Conservation (phyloP, 1,140 invertebrate species). For the Helicoverpa armigera region DNA sequence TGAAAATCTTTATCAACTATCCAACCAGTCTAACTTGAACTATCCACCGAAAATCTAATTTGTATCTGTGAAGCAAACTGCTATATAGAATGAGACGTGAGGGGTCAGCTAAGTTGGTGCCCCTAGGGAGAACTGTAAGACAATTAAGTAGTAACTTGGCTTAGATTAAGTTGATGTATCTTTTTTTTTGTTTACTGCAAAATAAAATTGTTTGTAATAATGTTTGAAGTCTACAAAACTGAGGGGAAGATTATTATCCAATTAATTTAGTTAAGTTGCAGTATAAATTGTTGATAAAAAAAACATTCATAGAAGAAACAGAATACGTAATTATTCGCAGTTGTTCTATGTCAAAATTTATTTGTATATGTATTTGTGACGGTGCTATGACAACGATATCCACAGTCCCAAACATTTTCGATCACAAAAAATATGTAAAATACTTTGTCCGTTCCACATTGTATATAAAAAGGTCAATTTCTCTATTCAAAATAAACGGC, state of each 20-base stretch:
- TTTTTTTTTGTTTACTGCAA: neutral
- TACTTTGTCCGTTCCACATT: neutral
- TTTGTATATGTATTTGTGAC: no score
- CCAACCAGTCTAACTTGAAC: neutral
- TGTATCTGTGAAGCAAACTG: neutral
- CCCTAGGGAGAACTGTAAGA: neutral
- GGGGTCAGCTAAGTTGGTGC: conserved; percentile 14
- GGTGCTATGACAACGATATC: no score
- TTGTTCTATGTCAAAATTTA: no score
- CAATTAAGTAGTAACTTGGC: neutral
- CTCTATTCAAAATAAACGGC: conserved; percentile 14
- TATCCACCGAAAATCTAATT: neutral
- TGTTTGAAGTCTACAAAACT: no score
- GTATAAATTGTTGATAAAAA: no score
- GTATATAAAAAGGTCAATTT: neutral
- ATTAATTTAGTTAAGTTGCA: no score
- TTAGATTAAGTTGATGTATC: neutral
- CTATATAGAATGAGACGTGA: neutral
- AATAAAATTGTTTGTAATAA: neutral
- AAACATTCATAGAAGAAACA: no score
- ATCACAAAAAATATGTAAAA: neutral
- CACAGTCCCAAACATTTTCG: neutral
- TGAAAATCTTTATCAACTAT: neutral
- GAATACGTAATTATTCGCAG: no score
- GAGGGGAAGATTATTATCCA: no score